Evolutionary conservation across 2,888 invertebrate species (phyloP).

Genomic region (Caenorhabditis sp.): DNA sequence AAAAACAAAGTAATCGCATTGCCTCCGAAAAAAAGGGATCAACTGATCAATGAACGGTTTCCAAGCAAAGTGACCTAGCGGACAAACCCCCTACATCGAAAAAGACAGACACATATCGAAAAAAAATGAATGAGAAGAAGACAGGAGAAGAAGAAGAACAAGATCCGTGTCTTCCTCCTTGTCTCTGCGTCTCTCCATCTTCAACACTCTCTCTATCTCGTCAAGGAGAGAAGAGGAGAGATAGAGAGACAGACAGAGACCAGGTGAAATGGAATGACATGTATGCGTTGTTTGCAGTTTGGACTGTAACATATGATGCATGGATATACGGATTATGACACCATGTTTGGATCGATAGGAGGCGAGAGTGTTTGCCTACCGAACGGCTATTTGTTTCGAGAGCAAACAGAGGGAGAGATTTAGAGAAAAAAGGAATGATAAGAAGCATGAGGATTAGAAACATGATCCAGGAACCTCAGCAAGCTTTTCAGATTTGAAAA

Average conservation of each 20-base stretch:
- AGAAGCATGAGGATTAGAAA: too few species aligned
- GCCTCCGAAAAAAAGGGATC: neutral
- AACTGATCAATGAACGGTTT: constrained; percentile 18
- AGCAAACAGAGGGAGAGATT: neutral
- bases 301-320: neutral
- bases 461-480: too few species aligned
- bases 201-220: neutral
- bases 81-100: too few species aligned
- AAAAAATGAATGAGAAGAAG: constrained; percentile 15
- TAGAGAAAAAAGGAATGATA: too few species aligned
- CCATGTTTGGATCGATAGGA: neutral
- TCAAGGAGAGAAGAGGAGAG: neutral
- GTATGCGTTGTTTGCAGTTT: neutral
- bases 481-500: neutral
- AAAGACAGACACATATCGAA: neutral
- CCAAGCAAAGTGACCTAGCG: neutral
- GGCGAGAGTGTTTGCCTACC: neutral
- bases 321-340: neutral
- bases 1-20: neutral
- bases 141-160: constrained; percentile 12
- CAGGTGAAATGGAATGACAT: neutral
- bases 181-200: constrained; percentile 14
- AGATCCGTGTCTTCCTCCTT: constrained; percentile 22
- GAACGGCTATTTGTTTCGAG: neutral
- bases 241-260: neutral